Percentiles rank a stretch among this genome's conserved stretches.
Evolutionary conservation across 2,113 vertebrate genomes (phyloP).

Genomic region (Scolopax mira): DNA sequence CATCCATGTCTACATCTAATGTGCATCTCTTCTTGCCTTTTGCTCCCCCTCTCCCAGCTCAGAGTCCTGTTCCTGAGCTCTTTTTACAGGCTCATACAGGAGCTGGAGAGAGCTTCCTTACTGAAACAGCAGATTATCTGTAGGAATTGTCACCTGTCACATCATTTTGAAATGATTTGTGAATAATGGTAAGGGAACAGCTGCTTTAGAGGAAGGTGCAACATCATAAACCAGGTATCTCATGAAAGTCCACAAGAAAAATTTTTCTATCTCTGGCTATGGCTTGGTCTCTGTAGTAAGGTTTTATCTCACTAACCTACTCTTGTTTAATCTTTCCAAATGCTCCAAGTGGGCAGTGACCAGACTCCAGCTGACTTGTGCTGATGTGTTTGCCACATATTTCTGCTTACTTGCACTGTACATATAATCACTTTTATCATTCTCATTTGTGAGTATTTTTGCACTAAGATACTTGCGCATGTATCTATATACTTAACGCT

Average conservation of each 20-base stretch:
- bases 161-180: background rate
- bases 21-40: background rate
- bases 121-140: background rate
- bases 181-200: background rate
- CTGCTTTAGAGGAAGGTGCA: slow-evolving; percentile 57
- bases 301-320: background rate
- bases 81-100: background rate
- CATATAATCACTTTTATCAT: background rate
- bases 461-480: background rate
- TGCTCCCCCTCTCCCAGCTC: background rate
- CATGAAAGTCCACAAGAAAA: background rate
- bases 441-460: slow-evolving; percentile 11
- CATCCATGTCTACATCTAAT: background rate
- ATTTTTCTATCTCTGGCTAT: background rate
- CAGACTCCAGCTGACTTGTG: slow-evolving; percentile 52
- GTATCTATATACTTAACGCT: background rate
- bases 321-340: background rate
- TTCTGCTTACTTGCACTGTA: background rate
- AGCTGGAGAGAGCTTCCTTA: background rate
- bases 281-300: background rate
- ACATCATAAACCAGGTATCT: background rate
- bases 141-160: background rate
- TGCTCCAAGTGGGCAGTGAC: background rate
- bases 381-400: background rate
- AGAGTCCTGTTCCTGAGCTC: background rate